These are phyloP conservation scores for Malurus leucopterus DNA, from an alignment of 2,797 vertebrate species.

Conservation along the genomic window DNA sequence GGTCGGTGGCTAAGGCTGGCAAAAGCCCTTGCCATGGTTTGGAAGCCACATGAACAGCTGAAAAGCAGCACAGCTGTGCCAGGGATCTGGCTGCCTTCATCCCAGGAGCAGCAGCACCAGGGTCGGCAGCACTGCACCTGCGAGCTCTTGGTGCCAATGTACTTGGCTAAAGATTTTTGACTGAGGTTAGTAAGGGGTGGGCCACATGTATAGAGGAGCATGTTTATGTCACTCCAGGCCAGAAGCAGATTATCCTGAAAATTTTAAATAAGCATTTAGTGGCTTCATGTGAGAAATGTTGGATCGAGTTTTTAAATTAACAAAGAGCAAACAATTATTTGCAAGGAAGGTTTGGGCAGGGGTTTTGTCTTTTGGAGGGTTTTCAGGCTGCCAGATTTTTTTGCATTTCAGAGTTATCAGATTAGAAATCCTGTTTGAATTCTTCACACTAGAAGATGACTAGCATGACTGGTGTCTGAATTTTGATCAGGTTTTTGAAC, in stretches of 20 bases:
- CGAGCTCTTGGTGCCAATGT: background rate
- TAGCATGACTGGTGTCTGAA: background rate
- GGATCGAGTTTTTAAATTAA: background rate
- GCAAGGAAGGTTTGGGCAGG: background rate
- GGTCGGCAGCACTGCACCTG: background rate
- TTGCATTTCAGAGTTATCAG: background rate
- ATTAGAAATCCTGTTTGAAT: constrained; percentile 7
- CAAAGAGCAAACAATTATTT: background rate
- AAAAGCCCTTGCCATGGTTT: background rate
- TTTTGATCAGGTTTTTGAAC: constrained; percentile 6
- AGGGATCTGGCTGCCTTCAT: background rate
- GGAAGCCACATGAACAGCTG: constrained; percentile 48
- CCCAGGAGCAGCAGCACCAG: background rate
- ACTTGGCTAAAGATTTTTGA: background rate
- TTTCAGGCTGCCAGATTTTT: background rate
- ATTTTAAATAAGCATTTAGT: background rate
- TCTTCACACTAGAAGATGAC: background rate
- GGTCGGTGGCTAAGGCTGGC: background rate
- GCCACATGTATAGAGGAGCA: background rate
- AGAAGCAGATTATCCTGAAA: background rate
- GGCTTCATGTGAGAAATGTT: background rate
- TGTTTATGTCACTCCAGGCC: background rate
- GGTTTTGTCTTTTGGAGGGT: background rate
- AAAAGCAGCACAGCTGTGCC: background rate
- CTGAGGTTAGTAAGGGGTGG: background rate